Percentiles rank a stretch among this genome's conserved stretches.
Evolutionary conservation across 2,888 invertebrate genomes (phyloP).

Genomic region (Aphidoletes aphidimyza): DNA sequence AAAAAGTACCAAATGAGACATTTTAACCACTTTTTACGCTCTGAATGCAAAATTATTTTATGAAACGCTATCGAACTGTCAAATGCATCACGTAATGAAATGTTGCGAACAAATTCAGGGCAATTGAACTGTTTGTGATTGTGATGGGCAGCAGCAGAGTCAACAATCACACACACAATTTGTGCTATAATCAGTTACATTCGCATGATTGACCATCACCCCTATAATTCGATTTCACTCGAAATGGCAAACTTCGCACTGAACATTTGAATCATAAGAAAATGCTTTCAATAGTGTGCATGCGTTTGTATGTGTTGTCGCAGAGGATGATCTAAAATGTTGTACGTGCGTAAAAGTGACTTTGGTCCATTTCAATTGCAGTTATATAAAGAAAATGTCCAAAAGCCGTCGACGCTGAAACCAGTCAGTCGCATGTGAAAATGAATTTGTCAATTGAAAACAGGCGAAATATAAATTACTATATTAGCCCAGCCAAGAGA

Average conservation of each 20-base stretch:
- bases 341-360: conserved; percentile 26
- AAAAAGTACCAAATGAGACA: no score
- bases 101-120: not conserved
- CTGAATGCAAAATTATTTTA: no score
- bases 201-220: conserved; percentile 55
- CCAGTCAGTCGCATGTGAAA: conserved; percentile 8
- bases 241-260: no score
- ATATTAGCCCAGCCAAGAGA: not conserved
- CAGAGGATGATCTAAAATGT: not conserved
- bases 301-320: not conserved
- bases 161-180: conserved; percentile 50
- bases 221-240: not conserved
- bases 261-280: not conserved
- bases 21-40: no score
- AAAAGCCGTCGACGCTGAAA: no score
- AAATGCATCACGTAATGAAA: conserved; percentile 11
- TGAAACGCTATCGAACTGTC: no score
- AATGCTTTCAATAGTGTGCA: not conserved
- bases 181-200: conserved; percentile 52
- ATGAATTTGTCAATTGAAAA: conserved; percentile 33
- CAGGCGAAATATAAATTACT: conserved; percentile 17
- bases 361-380: not conserved
- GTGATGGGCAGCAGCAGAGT: not conserved
- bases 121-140: not conserved
- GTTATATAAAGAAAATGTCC: not conserved